Evolutionary conservation across 2,888 invertebrate species (phyloP).

Genomic region (Anaspis maculata): DNA sequence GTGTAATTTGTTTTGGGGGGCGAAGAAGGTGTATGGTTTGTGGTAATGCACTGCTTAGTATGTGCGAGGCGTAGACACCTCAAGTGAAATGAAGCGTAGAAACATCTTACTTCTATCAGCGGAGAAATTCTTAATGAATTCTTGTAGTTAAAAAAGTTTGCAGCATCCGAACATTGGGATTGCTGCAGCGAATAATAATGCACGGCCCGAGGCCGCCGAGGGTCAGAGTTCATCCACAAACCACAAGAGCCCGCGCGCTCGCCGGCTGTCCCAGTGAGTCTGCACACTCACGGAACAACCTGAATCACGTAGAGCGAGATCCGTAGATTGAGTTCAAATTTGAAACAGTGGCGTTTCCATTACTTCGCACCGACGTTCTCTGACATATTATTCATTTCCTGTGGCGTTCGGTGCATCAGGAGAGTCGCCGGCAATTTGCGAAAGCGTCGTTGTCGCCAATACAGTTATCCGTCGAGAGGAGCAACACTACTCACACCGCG

Average conservation of each 20-base stretch:
- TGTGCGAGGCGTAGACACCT: slow-evolving; percentile 37
- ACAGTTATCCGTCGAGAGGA: too few species aligned
- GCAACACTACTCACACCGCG: too few species aligned
- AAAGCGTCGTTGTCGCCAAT: too few species aligned
- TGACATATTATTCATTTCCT: too few species aligned
- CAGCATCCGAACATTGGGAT: slow-evolving; percentile 39
- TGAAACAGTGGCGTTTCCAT: too few species aligned
- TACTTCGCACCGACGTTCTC: too few species aligned
- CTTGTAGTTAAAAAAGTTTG: slow-evolving; percentile 44
- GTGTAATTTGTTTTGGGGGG: too few species aligned
- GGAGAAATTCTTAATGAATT: slow-evolving; percentile 44
- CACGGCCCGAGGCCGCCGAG: slow-evolving; percentile 31
- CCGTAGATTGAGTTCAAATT: slow-evolving; percentile 1
- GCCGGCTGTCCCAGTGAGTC: slow-evolving; percentile 22
- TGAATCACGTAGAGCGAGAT: slow-evolving; percentile 13
- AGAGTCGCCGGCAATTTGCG: too few species aligned
- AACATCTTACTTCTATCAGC: slow-evolving; percentile 42
- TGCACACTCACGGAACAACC: too few species aligned
- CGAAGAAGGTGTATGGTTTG: too few species aligned
- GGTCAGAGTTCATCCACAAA: slow-evolving; percentile 36
- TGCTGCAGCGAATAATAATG: slow-evolving; percentile 43
- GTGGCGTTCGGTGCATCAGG: too few species aligned
- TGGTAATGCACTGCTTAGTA: too few species aligned
- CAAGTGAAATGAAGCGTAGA: slow-evolving; percentile 42
- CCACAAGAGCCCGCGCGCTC: slow-evolving; percentile 22